These are phyloP conservation scores for Callimorpha dominula DNA, from an alignment of 2,888 invertebrate species.

Conservation along the genomic window DNA sequence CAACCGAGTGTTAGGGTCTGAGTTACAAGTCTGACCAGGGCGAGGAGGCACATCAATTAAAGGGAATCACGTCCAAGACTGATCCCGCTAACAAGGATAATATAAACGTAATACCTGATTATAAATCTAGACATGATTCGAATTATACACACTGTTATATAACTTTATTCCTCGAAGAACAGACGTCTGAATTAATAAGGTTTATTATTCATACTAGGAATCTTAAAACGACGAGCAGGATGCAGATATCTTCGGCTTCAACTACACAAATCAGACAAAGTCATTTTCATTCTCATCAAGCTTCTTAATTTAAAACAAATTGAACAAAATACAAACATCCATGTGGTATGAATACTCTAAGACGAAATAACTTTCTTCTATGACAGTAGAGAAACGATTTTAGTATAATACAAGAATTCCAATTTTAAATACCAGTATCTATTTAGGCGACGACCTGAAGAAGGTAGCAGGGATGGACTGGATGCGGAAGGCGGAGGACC, in stretches of 20 bases:
- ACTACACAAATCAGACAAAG: background rate
- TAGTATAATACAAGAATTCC: background rate
- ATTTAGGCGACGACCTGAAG: too few relatives aligned
- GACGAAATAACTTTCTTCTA: background rate
- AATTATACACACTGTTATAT: slow-evolving; percentile 4
- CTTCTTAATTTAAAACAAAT: background rate
- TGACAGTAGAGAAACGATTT: background rate
- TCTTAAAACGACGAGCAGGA: background rate
- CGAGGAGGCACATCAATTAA: slow-evolving; percentile 43
- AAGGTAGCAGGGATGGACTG: too few relatives aligned
- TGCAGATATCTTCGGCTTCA: background rate
- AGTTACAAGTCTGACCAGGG: slow-evolving; percentile 22
- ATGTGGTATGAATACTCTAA: background rate
- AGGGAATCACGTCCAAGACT: slow-evolving; percentile 36
- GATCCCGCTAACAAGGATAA: slow-evolving; percentile 32
- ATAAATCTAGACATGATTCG: slow-evolving; percentile 32
- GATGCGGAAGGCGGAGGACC: too few relatives aligned
- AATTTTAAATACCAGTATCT: background rate
- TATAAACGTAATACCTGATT: slow-evolving; percentile 37
- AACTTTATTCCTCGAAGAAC: background rate
- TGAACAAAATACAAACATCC: background rate
- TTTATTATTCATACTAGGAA: slow-evolving; percentile 3
- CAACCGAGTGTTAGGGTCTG: slow-evolving; percentile 36
- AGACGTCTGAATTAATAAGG: background rate
- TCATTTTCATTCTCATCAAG: background rate